phyloP scores from a whole-genome alignment of 2,797 vertebrate genomes.

The Halcyon smyrnensis region DNA sequence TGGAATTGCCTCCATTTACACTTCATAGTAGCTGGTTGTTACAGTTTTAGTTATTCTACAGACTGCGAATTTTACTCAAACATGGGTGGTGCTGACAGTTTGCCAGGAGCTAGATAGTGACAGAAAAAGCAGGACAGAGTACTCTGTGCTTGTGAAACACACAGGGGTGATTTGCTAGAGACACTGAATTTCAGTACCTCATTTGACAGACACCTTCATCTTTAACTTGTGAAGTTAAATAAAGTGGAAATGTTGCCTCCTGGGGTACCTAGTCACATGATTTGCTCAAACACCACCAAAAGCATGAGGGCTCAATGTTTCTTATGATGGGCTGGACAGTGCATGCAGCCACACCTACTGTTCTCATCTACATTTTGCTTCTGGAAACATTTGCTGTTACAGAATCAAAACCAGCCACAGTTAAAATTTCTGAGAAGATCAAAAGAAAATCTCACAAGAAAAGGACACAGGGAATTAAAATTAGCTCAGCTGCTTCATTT shows the following conservation, averaged over 20 bases:
- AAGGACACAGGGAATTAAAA: background rate
- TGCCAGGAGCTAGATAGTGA: background rate
- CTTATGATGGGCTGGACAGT: background rate
- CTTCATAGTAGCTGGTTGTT: background rate
- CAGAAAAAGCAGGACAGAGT: constrained; percentile 6
- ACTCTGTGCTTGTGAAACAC: background rate
- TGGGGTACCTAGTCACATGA: constrained; percentile 23
- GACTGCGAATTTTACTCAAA: background rate
- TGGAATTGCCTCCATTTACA: background rate
- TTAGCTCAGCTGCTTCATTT: constrained; percentile 21
- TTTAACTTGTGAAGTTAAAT: constrained; percentile 41
- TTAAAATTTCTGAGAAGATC: background rate
- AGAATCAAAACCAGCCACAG: background rate
- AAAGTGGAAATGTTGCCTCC: constrained; percentile 40
- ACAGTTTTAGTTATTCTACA: background rate
- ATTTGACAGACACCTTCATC: constrained; percentile 35
- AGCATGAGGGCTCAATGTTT: constrained; percentile 22
- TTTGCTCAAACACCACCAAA: constrained; percentile 31
- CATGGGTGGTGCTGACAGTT: background rate
- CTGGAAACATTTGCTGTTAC: background rate
- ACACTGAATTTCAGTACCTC: constrained; percentile 28
- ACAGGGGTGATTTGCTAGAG: constrained; percentile 5
- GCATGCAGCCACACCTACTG: background rate
- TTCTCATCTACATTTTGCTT: background rate
- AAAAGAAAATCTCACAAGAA: background rate